Base-by-base conservation (phyloP, 37 sponge, comb jelly and placozoan genomes). In the Aplysina aerophoba region DNA sequence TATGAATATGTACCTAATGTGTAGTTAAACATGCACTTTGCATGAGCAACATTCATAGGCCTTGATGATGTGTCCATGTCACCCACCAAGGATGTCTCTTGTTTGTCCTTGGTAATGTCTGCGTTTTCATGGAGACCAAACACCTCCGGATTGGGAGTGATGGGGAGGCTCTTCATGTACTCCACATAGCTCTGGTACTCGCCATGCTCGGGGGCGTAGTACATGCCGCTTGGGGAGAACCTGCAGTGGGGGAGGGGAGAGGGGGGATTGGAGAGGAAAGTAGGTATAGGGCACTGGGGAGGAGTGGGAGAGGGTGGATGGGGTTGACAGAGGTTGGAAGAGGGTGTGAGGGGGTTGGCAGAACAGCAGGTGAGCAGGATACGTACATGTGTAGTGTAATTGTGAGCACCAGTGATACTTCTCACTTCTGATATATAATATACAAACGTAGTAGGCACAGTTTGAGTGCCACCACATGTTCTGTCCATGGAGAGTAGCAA, bases 91-190 rank as follows among this genome's bases (percentile, higher is more conserved):
- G 74, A 81, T 55, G 99, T 98, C 59, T 95, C 99, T 67, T 98
- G 96, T 57, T 98, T 89, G 88, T 98, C 99, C 79, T 98, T 98
- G 50, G 99, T 96, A 83, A 98, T 98, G 83, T 98, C 99, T 58
- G 99, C 99, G 55, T 98, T 98, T 73, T 96, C 99, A 41, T 98
- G 99, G 36, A 98, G 84, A 22, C 99, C 99, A 87, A 96, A 98
- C 61, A 98, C 99, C 84, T 98, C 99, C 1, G 99, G 99, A 85
- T 96, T 90, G 21, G 99, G 96, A 0, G 84, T 96, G 88, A 98
- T 86, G 54, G 99, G 99, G 28, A 98, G 87, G 13, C 89, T 80
- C 53, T 96, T 86, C 57, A 96, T 81, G 81, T 98, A 98, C 36
- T 98, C 99, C 21, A 96, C 62, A 83, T 96, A 98, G 80, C 53